Conservation (phyloP, 1,140 invertebrate species). For the Marisa cornuarietis region DNA sequence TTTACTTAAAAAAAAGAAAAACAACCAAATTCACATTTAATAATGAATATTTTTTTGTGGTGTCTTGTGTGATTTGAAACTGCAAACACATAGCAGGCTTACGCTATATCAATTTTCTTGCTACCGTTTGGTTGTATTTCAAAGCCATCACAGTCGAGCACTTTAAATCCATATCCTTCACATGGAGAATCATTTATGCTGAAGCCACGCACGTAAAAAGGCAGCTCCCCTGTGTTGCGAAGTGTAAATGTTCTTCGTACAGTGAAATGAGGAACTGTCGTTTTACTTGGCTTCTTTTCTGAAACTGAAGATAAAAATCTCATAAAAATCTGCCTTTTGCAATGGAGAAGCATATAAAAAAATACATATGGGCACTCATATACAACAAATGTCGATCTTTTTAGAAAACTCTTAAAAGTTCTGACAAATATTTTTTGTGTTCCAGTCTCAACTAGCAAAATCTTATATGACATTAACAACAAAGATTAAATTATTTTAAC, state of each 20-base stretch:
- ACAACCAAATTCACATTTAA: background rate
- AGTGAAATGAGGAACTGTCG: conserved; percentile 76
- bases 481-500: too few species aligned
- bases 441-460: too few species aligned
- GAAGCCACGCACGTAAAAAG: conserved; percentile 77
- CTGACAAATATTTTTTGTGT: too few species aligned
- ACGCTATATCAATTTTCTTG: conserved; percentile 86
- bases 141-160: conserved; percentile 86
- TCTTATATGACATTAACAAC: too few species aligned
- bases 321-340: background rate
- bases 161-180: conserved; percentile 87
- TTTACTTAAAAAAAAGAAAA: background rate
- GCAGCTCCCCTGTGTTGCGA: conserved; percentile 86
- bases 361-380: too few species aligned
- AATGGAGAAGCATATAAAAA: too few species aligned
- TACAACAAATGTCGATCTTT: too few species aligned
- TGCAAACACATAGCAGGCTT: conserved; percentile 38
- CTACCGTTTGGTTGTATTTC: conserved; percentile 82
- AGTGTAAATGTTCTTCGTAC: conserved; percentile 87
- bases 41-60: too few species aligned
- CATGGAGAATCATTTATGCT: conserved; percentile 80
- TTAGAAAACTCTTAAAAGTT: too few species aligned
- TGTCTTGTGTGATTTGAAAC: background rate
- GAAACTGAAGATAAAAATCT: conserved; percentile 35
- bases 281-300: conserved; percentile 69